A percentile compares a stretch with the other conserved stretches of the same genome.
These are phyloP conservation scores for Euglossa dilemma DNA, from an alignment of 1,140 invertebrate species.

Conservation along the genomic window DNA sequence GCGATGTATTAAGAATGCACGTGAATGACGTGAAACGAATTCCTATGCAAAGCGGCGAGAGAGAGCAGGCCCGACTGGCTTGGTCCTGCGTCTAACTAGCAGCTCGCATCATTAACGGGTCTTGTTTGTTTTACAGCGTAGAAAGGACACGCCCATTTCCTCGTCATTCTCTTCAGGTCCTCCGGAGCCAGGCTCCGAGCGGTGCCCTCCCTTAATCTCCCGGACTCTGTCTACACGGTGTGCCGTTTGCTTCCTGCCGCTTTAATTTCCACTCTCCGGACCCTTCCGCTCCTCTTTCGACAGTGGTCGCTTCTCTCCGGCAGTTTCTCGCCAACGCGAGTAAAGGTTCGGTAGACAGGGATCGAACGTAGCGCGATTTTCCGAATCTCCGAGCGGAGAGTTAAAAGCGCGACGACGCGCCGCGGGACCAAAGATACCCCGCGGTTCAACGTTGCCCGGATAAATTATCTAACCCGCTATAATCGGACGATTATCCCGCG, in stretches of 20 bases:
- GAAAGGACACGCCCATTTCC: constrained; percentile 70
- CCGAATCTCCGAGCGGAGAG: no score
- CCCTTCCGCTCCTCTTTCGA: constrained; percentile 1
- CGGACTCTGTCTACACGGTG: constrained; percentile 50
- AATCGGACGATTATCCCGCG: neutral
- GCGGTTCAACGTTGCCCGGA: neutral
- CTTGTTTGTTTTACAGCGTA: constrained; percentile 73
- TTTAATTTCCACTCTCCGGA: constrained; percentile 30
- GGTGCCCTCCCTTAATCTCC: constrained; percentile 47
- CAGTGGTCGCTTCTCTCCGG: neutral
- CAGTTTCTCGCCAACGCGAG: no score
- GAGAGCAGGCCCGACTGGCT: neutral
- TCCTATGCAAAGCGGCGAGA: constrained; percentile 67
- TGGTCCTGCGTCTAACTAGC: constrained; percentile 64
- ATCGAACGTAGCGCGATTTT: no score
- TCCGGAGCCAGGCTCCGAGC: constrained; percentile 43
- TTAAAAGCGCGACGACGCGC: no score
- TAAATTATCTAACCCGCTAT: neutral
- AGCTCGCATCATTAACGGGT: constrained; percentile 72
- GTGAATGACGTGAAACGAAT: constrained; percentile 74
- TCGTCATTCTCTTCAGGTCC: constrained; percentile 63
- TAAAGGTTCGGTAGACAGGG: no score
- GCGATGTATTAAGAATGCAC: constrained; percentile 70
- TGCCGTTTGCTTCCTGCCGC: constrained; percentile 35
- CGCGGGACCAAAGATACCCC: no score